Evolutionary conservation across 2,797 vertebrate species (phyloP), one percentile per base, ranked within the genome.

Genomic region (Helicolenus hilgendorfi): DNA sequence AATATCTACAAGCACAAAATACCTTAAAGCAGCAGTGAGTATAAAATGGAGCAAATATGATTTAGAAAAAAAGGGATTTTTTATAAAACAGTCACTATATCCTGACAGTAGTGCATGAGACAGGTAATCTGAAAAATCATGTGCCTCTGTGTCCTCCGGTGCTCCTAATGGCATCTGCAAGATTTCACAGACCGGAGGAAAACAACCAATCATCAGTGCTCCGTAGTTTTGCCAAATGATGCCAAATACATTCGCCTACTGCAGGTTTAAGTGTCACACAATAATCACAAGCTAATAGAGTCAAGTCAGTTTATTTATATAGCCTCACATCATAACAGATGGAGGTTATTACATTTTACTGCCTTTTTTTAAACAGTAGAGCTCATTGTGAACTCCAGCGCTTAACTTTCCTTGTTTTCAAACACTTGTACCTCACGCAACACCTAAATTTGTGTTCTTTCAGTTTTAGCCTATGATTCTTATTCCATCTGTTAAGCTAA

Each of bases 251-350:
- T 41, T 41, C 13, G 38, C 38, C 38, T 41, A 41, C 38, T 41
- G 38, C 38, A 41, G 38, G 38, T 41, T 41, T 41, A 41, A 41
- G 38, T 41, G 38, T 41, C 14, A 38, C 6, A n/a, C 55, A 31
- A 11, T 29, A 4, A 38, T 67, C 35, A 29, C 2, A 29, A 55
- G 3, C n/a, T 13, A 15, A 41, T 5, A 45, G 1, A 29, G 10
- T 20, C 18, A 49, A 20, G 45, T 49, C 15, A 0, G 15, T 49
- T 18, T 20, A 49, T 4, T 3, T 49, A 20, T 49, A 49, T 0
- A 53, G 49, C 0, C 8, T 53, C 49, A 53, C 0, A 53, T 53
- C 0, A 0, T 53, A 0, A 53, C 4, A 53, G 49, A 9, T 10
- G 15, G 15, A 45, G 15, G 10, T 22, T 38, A 22, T 63, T 27